Evolutionary conservation across 2,797 vertebrate species (phyloP).

Genomic region (Scyliorhinus canicula): DNA sequence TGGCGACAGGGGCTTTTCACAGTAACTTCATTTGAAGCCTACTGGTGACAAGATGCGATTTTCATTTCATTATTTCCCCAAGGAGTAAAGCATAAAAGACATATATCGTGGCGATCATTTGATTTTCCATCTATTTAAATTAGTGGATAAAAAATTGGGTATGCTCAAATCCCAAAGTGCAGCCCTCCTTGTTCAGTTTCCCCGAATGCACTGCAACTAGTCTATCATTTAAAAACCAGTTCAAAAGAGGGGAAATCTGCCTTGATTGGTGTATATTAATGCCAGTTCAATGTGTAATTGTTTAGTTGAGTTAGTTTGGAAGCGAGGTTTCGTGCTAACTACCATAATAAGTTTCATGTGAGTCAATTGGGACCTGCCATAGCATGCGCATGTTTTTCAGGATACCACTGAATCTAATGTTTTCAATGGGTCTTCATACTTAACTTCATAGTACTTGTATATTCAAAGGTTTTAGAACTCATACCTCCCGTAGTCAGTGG

Average conservation of each 20-base stretch:
- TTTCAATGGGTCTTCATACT: not conserved
- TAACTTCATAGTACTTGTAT: not conserved
- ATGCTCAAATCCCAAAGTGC: not conserved
- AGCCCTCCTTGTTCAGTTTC: not conserved
- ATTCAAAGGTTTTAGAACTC: not conserved
- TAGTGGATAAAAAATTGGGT: not conserved
- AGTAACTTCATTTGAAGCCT: too few species aligned
- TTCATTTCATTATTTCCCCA: too few species aligned
- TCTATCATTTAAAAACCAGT: not conserved
- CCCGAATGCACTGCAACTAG: not conserved
- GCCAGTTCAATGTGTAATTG: not conserved
- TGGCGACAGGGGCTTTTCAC: too few species aligned
- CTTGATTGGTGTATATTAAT: not conserved
- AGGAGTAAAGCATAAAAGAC: not conserved
- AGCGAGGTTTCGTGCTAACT: not conserved
- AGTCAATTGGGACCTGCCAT: not conserved
- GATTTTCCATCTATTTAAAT: not conserved
- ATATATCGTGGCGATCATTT: not conserved
- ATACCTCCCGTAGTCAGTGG: too few species aligned
- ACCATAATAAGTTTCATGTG: not conserved
- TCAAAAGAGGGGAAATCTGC: not conserved
- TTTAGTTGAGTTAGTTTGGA: not conserved
- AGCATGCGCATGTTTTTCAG: not conserved
- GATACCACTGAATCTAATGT: not conserved
- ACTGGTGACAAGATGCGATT: too few species aligned